phyloP scores from a whole-genome alignment of 2,797 vertebrate species.

The Cuculus canorus region DNA sequence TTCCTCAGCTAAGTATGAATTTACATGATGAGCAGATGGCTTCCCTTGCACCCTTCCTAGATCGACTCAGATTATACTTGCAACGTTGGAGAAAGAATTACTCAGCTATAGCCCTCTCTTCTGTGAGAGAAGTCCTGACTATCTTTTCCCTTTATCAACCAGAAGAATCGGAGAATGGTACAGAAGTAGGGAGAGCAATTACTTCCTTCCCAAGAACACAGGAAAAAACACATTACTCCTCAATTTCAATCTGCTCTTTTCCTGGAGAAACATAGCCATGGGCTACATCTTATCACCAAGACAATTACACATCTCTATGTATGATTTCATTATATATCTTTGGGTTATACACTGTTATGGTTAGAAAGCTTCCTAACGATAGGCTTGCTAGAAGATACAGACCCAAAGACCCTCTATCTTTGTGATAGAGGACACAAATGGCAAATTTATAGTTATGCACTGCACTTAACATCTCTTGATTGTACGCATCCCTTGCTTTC shows the following conservation, averaged over 20 bases:
- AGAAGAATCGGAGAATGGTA: neutral
- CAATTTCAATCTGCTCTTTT: neutral
- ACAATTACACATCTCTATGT: neutral
- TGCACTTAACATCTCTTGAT: neutral
- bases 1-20: neutral
- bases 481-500: neutral
- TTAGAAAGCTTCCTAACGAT: neutral
- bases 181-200: neutral
- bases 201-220: neutral
- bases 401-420: no score
- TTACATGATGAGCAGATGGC: neutral
- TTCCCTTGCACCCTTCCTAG: neutral
- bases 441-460: neutral
- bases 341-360: neutral
- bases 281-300: neutral
- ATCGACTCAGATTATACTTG: neutral
- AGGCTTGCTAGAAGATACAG: neutral
- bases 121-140: neutral
- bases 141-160: neutral
- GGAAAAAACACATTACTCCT: neutral
- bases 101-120: neutral
- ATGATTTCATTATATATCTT: neutral
- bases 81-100: neutral
- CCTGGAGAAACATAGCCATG: neutral
- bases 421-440: neutral